These are phyloP conservation scores for Tautogolabrus adspersus DNA, from an alignment of 2,113 vertebrate genomes.

Conservation along the genomic window DNA sequence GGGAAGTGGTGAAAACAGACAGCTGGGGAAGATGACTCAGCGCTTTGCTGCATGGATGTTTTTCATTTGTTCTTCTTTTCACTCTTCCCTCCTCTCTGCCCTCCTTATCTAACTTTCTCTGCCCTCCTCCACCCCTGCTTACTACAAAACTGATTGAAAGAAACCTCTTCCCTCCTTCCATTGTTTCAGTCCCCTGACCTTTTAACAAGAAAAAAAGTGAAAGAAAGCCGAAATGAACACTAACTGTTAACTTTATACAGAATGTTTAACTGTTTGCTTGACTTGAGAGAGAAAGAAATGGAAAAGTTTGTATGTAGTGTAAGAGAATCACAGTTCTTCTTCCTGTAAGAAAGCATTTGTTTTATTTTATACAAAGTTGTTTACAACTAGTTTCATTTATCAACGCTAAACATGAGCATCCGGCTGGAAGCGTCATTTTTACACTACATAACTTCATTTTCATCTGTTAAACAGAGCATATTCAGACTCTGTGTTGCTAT, in stretches of 20 bases:
- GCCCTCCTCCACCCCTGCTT: slow-evolving; percentile 40
- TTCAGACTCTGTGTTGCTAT: slow-evolving; percentile 80
- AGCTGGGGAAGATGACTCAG: slow-evolving; percentile 66
- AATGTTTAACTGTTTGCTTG: slow-evolving; percentile 73
- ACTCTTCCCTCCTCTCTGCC: slow-evolving; percentile 60
- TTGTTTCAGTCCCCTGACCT: slow-evolving; percentile 43
- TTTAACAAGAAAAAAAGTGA: slow-evolving; percentile 40
- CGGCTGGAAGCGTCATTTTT: slow-evolving; percentile 74
- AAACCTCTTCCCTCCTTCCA: slow-evolving; percentile 45
- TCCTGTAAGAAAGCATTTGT: slow-evolving; percentile 75
- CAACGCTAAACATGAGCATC: slow-evolving; percentile 67
- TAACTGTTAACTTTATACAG: slow-evolving; percentile 68
- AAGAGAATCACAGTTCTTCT: slow-evolving; percentile 63
- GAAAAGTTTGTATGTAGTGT: slow-evolving; percentile 62
- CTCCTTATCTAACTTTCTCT: slow-evolving; percentile 62
- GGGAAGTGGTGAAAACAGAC: slow-evolving; percentile 47
- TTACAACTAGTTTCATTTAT: slow-evolving; percentile 72
- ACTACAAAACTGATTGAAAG: slow-evolving; percentile 42
- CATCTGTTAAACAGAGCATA: slow-evolving; percentile 73
- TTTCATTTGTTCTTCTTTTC: slow-evolving; percentile 67
- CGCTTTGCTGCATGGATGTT: slow-evolving; percentile 71
- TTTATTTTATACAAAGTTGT: slow-evolving; percentile 74
- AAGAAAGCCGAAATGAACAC: slow-evolving; percentile 59
- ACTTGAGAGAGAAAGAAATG: slow-evolving; percentile 67
- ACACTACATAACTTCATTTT: slow-evolving; percentile 65